Conservation (phyloP, 2,797 vertebrate genomes). For the Allobates femoralis region DNA sequence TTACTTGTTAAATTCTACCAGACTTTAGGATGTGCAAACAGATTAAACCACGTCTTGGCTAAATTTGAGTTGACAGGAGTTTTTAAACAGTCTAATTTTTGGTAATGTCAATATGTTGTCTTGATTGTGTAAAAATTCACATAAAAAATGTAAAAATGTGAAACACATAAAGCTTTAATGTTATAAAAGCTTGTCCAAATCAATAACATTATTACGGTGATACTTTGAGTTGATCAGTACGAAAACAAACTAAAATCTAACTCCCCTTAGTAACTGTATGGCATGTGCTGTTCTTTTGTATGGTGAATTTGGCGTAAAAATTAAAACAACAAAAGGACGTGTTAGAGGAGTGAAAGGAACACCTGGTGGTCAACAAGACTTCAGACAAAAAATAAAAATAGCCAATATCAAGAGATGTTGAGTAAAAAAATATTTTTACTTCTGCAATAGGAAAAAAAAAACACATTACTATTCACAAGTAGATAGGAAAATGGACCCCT, state of each 20-base stretch:
- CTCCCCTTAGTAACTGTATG: not conserved
- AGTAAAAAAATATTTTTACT: no score
- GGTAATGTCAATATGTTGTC: not conserved
- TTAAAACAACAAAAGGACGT: no score
- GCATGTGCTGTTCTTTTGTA: no score
- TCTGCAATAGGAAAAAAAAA: no score
- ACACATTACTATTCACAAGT: no score
- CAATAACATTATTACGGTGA: not conserved
- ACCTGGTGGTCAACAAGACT: no score
- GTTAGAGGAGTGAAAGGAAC: no score
- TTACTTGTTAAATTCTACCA: not conserved
- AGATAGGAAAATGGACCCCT: no score
- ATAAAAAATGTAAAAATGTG: not conserved
- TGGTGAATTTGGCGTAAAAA: no score
- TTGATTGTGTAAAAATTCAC: not conserved
- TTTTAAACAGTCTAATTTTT: not conserved
- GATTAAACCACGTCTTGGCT: not conserved
- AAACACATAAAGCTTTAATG: not conserved
- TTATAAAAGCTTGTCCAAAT: not conserved
- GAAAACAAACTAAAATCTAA: not conserved
- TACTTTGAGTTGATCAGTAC: not conserved
- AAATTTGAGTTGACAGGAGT: slow-evolving; percentile 13
- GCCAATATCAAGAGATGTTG: no score
- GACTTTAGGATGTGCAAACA: not conserved
- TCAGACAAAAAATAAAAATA: no score